Base-by-base conservation (phyloP, 2,797 vertebrate species). In the Lepidocolaptes lacrymiger region DNA sequence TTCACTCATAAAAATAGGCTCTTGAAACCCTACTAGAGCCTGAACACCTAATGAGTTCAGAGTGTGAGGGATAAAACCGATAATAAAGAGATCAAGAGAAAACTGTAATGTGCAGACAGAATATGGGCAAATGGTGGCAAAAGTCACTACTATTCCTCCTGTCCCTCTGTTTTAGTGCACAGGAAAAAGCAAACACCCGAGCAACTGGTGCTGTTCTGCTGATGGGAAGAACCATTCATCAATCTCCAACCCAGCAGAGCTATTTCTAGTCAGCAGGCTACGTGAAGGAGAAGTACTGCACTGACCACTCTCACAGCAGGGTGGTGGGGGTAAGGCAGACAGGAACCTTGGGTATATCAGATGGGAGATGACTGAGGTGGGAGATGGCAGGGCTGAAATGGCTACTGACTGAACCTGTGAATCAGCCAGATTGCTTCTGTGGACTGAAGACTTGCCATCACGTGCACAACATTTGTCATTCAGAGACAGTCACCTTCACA, bases 261-360 rank as follows among this genome's bases (percentile, higher is more conserved):
- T 96, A 96, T 94, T 97, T 97, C 84, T 91, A 54, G 84, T 76
- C 16, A 2, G 37, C 91, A 83, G 77, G 12, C 87, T 64, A 94
- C 19, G 61, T 23, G 72, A 96, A 96, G 72, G 88, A 95, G 96
- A 97, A 97, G 95, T 95, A 85, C 69, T 0, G 11, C 63, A 34
- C 34, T 52, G 95, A 71, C 83, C 44, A 22, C 74, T 56, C 91
- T 11, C 6, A 10, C 59, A 36, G 79, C 0, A 0, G 63, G 44
- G 28, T 0, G 6, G 30, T 12, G 43, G 24, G 71, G 71, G 28
- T n/a, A 56, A 26, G 37, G 86, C 91, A 85, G 81, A 92, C 37
- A 32, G 92, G 89, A 96, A 95, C 77, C 85, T 90, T 85, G 76
- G 87, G 85, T 91, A 18, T 63, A 78, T 84, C 93, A 67, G 44